Conservation (phyloP, 92 coral and sea anemone species). For the Nematostella vectensis region DNA sequence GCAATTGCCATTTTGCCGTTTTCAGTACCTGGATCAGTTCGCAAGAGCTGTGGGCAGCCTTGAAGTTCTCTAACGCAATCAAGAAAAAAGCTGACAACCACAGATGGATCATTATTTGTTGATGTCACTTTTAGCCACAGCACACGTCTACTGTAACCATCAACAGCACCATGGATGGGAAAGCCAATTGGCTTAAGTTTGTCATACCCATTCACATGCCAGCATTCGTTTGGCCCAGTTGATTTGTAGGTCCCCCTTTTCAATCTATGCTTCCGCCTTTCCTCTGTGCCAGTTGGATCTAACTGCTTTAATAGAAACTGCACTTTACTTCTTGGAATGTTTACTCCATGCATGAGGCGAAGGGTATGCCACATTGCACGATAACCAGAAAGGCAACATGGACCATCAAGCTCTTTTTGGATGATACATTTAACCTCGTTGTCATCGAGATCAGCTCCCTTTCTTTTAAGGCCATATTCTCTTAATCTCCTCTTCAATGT, state of each 20-base stretch:
- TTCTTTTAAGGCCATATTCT: neutral
- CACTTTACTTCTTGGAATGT: conserved; percentile 9
- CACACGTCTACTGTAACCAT: conserved; percentile 17
- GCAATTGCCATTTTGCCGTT: conserved; percentile 15
- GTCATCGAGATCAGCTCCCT: neutral
- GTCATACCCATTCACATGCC: conserved; percentile 4
- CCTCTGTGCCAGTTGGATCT: conserved; percentile 12
- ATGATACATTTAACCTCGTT: conserved; percentile 4
- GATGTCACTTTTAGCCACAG: conserved; percentile 16
- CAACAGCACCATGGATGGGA: conserved; percentile 16
- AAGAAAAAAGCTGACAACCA: neutral
- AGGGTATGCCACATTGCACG: neutral
- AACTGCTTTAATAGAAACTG: conserved; percentile 11
- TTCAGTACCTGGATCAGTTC: conserved; percentile 22
- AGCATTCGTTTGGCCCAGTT: conserved; percentile 1
- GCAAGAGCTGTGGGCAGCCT: conserved; percentile 12
- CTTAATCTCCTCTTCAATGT: neutral
- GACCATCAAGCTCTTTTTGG: conserved; percentile 15
- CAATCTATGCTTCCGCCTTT: conserved; percentile 9
- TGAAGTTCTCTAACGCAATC: conserved; percentile 12
- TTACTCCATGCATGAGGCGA: neutral
- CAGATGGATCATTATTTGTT: conserved; percentile 15
- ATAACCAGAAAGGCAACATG: conserved; percentile 1
- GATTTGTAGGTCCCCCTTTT: conserved; percentile 1
- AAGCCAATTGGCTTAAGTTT: conserved; percentile 3